Evolutionary conservation across 2,113 vertebrate species (phyloP).

Genomic region (Oenanthe oenanthe): DNA sequence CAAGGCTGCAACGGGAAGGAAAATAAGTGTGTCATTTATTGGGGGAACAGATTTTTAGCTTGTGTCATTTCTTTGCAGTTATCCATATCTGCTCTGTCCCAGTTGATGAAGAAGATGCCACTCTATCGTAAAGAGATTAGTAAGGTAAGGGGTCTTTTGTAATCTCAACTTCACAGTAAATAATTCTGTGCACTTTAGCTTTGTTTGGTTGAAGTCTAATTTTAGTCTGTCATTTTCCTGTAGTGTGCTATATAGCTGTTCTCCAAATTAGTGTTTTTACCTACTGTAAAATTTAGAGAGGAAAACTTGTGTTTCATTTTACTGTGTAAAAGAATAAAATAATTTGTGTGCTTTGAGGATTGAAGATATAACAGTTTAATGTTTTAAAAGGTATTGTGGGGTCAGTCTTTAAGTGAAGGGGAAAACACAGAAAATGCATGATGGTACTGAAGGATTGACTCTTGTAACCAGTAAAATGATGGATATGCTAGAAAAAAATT

Average conservation of each 20-base stretch:
- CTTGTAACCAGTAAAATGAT: not conserved
- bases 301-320: not conserved
- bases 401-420: not conserved
- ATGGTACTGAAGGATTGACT: not conserved
- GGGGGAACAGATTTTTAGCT: not conserved
- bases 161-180: not conserved
- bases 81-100: slow-evolving; percentile 84
- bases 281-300: not conserved
- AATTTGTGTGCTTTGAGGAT: not conserved
- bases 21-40: not conserved
- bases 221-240: not conserved
- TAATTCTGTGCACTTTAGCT: not conserved
- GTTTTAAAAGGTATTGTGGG: not conserved
- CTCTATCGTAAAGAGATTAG: slow-evolving; percentile 90
- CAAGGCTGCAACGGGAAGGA: not conserved
- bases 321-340: not conserved
- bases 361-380: not conserved
- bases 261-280: not conserved
- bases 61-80: slow-evolving; percentile 73
- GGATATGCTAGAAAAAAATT: not conserved
- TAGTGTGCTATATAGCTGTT: not conserved
- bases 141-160: slow-evolving; percentile 77
- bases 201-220: not conserved
- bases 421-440: not conserved
- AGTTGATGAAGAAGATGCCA: slow-evolving; percentile 98